A percentile compares a stretch with the other conserved stretches of the same genome.
Conservation (phyloP, 2,797 vertebrate species). For the Poeciliopsis infans region DNA sequence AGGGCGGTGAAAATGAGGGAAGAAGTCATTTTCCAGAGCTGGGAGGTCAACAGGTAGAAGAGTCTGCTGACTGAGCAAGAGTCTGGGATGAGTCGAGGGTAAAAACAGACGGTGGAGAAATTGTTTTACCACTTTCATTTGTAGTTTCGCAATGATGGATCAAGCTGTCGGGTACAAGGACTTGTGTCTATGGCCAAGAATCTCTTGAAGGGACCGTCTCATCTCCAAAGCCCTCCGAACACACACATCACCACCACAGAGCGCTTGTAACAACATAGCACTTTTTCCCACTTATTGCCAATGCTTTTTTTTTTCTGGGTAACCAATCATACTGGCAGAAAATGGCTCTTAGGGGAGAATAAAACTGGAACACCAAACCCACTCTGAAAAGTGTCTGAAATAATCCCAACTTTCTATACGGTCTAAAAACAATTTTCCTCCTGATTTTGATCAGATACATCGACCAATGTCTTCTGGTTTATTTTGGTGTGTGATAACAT, state of each 20-base stretch:
- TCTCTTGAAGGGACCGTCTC: not conserved
- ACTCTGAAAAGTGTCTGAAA: not conserved
- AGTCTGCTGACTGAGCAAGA: not conserved
- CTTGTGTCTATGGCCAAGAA: not conserved
- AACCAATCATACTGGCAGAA: not conserved
- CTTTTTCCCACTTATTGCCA: not conserved
- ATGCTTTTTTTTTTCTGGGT: not conserved
- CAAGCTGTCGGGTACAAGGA: not conserved
- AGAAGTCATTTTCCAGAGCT: not conserved
- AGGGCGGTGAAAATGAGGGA: not conserved
- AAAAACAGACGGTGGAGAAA: not conserved
- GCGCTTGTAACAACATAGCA: not conserved
- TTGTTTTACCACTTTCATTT: constrained; percentile 6
- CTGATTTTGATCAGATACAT: no score
- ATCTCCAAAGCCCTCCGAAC: not conserved
- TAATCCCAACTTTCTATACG: not conserved
- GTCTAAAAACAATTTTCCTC: not conserved
- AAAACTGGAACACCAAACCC: not conserved
- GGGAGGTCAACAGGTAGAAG: not conserved
- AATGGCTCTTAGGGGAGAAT: not conserved
- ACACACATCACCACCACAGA: constrained; percentile 1
- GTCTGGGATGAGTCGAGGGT: not conserved
- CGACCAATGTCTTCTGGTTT: no score
- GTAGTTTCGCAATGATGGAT: not conserved
- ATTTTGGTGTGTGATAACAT: no score